Percentiles rank a stretch among this genome's conserved stretches.
These are phyloP conservation scores for Arenaria interpres DNA, from an alignment of 2,113 vertebrate genomes.

Conservation along the genomic window DNA sequence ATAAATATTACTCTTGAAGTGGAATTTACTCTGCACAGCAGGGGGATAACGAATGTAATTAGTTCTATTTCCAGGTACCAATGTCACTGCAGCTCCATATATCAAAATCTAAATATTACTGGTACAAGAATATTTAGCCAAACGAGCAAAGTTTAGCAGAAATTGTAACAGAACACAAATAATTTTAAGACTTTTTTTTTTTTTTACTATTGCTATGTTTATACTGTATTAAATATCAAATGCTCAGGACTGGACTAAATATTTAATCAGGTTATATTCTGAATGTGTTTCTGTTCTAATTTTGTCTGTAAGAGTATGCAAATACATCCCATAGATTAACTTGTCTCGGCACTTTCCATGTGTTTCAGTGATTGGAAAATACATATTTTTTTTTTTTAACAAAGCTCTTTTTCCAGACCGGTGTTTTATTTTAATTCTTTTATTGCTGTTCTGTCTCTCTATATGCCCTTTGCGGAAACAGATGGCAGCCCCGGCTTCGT, in stretches of 20 bases:
- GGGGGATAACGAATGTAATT: conserved; percentile 57
- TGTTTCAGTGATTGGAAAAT: conserved; percentile 76
- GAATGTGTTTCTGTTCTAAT: conserved; percentile 80
- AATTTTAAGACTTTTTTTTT: conserved; percentile 48
- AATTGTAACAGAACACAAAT: conserved; percentile 62
- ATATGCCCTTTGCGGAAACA: background rate
- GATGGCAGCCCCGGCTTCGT: background rate
- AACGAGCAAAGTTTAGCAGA: conserved; percentile 72
- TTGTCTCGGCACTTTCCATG: conserved; percentile 78
- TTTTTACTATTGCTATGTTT: conserved; percentile 71
- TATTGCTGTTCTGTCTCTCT: background rate
- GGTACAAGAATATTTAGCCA: conserved; percentile 73
- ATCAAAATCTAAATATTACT: conserved; percentile 69
- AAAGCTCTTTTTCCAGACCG: conserved; percentile 57
- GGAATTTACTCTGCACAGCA: conserved; percentile 62
- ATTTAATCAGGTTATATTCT: conserved; percentile 82
- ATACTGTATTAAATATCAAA: conserved; percentile 77
- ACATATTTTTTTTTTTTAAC: conserved; percentile 60
- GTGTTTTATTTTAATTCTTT: conserved; percentile 46
- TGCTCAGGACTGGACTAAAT: conserved; percentile 85
- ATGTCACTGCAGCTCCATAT: conserved; percentile 65
- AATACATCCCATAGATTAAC: conserved; percentile 76
- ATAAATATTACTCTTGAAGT: conserved; percentile 52
- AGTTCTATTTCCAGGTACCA: conserved; percentile 67
- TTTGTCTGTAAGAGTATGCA: conserved; percentile 74